These are phyloP conservation scores for Eurois occulta DNA, from an alignment of 2,888 invertebrate species.

Conservation along the genomic window DNA sequence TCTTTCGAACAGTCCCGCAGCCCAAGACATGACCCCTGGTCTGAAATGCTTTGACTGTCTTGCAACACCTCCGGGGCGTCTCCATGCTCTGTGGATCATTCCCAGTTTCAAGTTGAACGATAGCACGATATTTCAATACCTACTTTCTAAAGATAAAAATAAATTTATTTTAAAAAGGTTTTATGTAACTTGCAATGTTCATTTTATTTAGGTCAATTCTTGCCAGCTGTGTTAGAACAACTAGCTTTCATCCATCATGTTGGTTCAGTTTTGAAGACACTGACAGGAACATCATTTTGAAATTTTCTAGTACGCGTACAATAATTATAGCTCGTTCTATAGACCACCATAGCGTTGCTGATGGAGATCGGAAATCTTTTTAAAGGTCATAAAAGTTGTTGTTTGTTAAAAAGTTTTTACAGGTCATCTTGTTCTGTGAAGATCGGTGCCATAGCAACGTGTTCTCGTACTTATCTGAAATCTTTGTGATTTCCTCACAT, in stretches of 20 bases:
- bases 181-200: not conserved
- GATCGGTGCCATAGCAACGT: not conserved
- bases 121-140: not conserved
- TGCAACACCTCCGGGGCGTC: too few relatives aligned
- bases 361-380: not conserved
- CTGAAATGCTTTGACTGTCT: too few relatives aligned
- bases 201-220: not conserved
- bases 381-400: not conserved
- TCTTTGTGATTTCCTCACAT: not conserved
- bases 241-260: not conserved
- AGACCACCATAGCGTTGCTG: not conserved
- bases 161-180: not conserved
- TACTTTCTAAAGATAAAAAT: not conserved
- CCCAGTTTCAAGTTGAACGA: not conserved
- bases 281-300: not conserved
- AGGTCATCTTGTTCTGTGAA: not conserved
- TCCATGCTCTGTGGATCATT: too few relatives aligned
- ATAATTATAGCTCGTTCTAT: not conserved
- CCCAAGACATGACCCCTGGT: too few relatives aligned
- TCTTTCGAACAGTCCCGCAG: too few relatives aligned
- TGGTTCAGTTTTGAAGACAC: not conserved
- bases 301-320: not conserved
- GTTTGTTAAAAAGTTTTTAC: not conserved
- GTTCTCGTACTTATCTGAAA: not conserved
- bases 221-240: not conserved